Conservation (phyloP, 2,888 invertebrate genomes). For the Anticlea derivata region DNA sequence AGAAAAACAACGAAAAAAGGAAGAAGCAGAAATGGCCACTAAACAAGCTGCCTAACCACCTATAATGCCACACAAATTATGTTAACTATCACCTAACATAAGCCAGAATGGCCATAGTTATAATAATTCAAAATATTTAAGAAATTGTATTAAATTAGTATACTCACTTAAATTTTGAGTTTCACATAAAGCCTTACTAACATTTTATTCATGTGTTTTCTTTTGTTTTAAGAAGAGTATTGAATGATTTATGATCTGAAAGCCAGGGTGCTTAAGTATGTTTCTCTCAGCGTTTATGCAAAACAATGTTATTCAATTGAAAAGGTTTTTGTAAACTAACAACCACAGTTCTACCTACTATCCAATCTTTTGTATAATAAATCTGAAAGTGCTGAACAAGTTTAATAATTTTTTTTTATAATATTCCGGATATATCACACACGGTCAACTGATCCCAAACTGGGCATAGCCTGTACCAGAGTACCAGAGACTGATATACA, state of each 20-base stretch:
- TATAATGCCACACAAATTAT: conserved; percentile 1
- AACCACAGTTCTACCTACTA: conserved; percentile 2
- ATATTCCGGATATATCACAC: too few species aligned
- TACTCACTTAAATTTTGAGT: conserved; percentile 53
- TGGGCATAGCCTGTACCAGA: too few species aligned
- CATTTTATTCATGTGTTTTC: conserved; percentile 50
- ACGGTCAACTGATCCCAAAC: too few species aligned
- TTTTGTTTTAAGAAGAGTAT: conserved; percentile 48
- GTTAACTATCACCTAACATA: conserved; percentile 10
- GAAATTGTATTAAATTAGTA: conserved; percentile 53
- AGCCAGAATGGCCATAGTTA: conserved; percentile 53
- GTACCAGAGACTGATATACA: too few species aligned
- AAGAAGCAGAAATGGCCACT: conserved; percentile 52
- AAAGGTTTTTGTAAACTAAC: conserved; percentile 45
- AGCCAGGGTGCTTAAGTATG: conserved; percentile 48
- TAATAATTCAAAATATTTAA: conserved; percentile 44
- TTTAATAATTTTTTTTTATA: too few species aligned
- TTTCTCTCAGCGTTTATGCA: conserved; percentile 65
- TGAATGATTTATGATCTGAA: conserved; percentile 56
- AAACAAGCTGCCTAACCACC: conserved; percentile 66
- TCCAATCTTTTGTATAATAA: conserved; percentile 71
- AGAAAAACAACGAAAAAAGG: conserved; percentile 93
- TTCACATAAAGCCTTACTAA: conserved; percentile 58
- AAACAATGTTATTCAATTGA: conserved; percentile 72
- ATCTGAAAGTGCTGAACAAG: too few species aligned